Conservation (phyloP, 2,888 invertebrate species). For the Dinocampus coccinellae region DNA sequence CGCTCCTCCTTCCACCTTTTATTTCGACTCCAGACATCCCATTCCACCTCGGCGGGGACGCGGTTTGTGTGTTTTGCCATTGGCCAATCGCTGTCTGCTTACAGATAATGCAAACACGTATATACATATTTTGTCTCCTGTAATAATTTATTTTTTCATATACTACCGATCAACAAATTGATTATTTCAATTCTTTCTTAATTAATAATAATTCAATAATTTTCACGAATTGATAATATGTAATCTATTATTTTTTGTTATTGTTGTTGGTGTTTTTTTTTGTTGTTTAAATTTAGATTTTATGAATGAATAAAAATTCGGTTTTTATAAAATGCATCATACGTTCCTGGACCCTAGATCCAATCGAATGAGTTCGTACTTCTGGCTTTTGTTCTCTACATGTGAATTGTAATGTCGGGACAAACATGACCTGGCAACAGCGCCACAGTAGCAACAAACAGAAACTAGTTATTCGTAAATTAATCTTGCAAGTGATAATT, state of each 20-base stretch:
- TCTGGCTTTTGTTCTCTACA: background rate
- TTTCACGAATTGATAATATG: background rate
- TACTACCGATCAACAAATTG: background rate
- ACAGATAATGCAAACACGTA: background rate
- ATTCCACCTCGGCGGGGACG: conserved; percentile 46
- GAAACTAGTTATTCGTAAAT: conserved; percentile 31
- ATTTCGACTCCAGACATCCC: conserved; percentile 63
- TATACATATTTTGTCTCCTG: background rate
- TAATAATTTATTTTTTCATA: background rate
- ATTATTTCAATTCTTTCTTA: background rate
- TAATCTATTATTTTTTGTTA: background rate
- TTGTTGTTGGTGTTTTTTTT: too few relatives aligned
- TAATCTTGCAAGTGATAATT: conserved; percentile 39
- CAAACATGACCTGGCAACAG: conserved; percentile 41
- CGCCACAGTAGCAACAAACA: conserved; percentile 31
- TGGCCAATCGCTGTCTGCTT: conserved; percentile 35
- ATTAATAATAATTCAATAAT: too few relatives aligned
- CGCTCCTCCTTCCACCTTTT: conserved; percentile 63
- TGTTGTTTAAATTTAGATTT: too few relatives aligned
- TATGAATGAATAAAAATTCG: too few relatives aligned
- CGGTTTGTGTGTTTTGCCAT: conserved; percentile 28
- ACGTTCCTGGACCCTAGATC: conserved; percentile 13
- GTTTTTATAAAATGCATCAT: background rate
- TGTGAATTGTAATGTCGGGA: background rate
- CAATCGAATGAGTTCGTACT: conserved; percentile 15